phyloP scores from a whole-genome alignment of 1,140 invertebrate genomes.

The Oedothorax gibbosus region DNA sequence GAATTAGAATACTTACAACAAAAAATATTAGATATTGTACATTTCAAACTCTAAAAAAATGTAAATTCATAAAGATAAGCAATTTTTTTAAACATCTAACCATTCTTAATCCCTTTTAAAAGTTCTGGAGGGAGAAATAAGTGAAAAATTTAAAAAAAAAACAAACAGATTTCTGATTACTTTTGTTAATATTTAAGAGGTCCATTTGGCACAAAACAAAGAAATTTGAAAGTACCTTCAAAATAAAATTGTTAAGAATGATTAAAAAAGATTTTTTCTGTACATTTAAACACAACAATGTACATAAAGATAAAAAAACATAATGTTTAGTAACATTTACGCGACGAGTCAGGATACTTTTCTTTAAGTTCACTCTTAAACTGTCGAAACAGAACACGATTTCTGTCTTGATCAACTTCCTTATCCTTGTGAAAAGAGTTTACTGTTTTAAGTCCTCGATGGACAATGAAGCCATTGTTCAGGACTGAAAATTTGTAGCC shows the following conservation, averaged over 20 bases:
- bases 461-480: conserved; percentile 75
- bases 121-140: too few relatives aligned
- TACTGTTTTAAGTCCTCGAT: conserved; percentile 72
- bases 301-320: not conserved
- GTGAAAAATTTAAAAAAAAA: too few relatives aligned
- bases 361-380: conserved; percentile 75
- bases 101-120: too few relatives aligned
- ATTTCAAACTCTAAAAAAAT: too few relatives aligned
- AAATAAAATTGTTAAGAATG: not conserved
- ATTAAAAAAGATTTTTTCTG: not conserved
- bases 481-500: conserved; percentile 75
- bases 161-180: too few relatives aligned
- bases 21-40: too few relatives aligned
- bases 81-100: too few relatives aligned
- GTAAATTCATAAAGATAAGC: too few relatives aligned
- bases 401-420: conserved; percentile 71
- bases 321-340: conserved; percentile 71
- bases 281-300: not conserved
- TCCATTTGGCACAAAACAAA: too few relatives aligned
- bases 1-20: too few relatives aligned
- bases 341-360: conserved; percentile 73
- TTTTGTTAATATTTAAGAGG: too few relatives aligned
- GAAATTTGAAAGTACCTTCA: too few relatives aligned
- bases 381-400: conserved; percentile 72
- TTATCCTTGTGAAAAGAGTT: conserved; percentile 72